Conservation (phyloP, 1,140 invertebrate genomes). For the Lordiphosa stackelbergi region DNA sequence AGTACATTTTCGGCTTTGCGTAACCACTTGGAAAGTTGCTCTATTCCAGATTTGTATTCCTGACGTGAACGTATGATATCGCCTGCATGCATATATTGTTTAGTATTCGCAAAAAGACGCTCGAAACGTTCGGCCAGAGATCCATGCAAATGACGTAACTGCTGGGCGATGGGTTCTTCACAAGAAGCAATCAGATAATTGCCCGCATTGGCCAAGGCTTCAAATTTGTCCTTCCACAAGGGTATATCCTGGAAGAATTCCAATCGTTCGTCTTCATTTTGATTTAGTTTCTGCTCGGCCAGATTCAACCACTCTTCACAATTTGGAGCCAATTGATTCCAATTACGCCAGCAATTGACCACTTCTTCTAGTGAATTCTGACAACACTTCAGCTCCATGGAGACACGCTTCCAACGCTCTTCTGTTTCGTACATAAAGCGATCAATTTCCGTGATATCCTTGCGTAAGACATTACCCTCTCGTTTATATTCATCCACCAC, state of each 20-base stretch:
- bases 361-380: conserved; percentile 93
- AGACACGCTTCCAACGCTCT: conserved; percentile 92
- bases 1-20: conserved; percentile 85
- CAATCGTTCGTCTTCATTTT: conserved; percentile 89
- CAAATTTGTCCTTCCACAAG: conserved; percentile 92
- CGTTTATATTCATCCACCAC: conserved; percentile 94
- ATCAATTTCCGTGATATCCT: conserved; percentile 87
- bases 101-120: conserved; percentile 87
- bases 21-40: conserved; percentile 88
- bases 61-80: conserved; percentile 89
- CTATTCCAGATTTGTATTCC: conserved; percentile 87
- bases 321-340: conserved; percentile 84
- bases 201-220: conserved; percentile 88
- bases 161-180: conserved; percentile 86
- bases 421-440: conserved; percentile 90
- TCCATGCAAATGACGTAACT: conserved; percentile 86
- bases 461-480: conserved; percentile 87
- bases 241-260: conserved; percentile 94
- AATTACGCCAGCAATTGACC: conserved; percentile 91
- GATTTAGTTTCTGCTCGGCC: conserved; percentile 86
- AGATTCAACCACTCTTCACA: conserved; percentile 88
- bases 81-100: conserved; percentile 91
- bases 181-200: conserved; percentile 93
- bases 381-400: conserved; percentile 92
- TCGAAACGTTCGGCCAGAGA: conserved; percentile 88